A percentile compares a stretch with the other conserved stretches of the same genome.
phyloP scores from a whole-genome alignment of 2,113 vertebrate genomes.

The Elachura formosa region DNA sequence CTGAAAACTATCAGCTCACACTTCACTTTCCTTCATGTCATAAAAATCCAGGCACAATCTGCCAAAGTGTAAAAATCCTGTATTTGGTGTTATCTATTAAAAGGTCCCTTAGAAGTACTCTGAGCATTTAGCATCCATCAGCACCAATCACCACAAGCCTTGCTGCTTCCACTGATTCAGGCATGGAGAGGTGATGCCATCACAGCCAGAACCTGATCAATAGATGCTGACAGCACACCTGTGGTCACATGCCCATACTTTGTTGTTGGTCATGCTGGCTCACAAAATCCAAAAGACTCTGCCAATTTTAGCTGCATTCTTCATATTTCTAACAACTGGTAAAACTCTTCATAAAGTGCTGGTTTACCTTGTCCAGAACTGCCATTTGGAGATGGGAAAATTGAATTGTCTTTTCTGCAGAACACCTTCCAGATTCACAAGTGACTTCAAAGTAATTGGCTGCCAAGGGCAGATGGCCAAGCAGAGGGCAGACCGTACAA shows the following conservation, averaged over 20 bases:
- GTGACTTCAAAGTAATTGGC: background rate
- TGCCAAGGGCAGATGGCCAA: background rate
- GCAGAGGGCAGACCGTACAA: background rate
- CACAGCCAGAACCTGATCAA: background rate
- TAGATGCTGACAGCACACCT: background rate
- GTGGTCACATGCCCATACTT: background rate
- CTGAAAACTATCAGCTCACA: background rate
- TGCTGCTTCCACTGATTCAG: background rate
- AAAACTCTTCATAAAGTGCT: background rate
- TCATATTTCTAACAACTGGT: background rate
- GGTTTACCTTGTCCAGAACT: background rate
- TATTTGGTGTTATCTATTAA: background rate
- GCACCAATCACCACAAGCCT: background rate
- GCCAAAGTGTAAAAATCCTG: background rate
- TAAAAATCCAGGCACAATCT: background rate
- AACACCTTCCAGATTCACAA: background rate
- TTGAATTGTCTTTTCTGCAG: background rate
- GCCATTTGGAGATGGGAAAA: background rate
- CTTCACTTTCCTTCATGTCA: background rate
- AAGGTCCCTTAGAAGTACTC: background rate
- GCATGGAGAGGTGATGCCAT: background rate
- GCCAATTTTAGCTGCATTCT: background rate
- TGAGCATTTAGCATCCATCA: background rate
- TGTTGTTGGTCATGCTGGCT: background rate
- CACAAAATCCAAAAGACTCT: background rate